Base-by-base conservation (phyloP, 1,140 invertebrate genomes). In the Camponotus vicinus region DNA sequence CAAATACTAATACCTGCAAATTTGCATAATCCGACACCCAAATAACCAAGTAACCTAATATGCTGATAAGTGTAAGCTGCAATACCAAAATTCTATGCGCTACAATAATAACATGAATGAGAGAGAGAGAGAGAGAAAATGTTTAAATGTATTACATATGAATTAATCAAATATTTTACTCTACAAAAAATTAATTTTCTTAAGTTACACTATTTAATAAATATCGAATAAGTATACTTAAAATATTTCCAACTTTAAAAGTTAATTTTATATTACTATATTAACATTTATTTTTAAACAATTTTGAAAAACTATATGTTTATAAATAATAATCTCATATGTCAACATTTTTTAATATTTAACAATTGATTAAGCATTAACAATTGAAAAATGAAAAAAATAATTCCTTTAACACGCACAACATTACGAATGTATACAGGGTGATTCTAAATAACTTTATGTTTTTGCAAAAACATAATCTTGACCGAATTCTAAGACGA, bases 21-120 rank as follows among this genome's bases (percentile, higher is more conserved):
- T 83, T 83, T 83, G 55, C 79, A 83, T 83, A 83, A 83, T 83
- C 69, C 79, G 57, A 83, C 69, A 83, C n/a, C 69, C 79, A 83
- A 83, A 83, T 83, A 83, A 83, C 57, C 79, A 75, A 73, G 79
- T 83, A 83, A 83, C 79, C 79, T 83, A 83, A 83, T 83, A 83
- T 83, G 69, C 69, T 83, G 79, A 83, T 83, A 83, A 80, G 78
- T 64, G 21, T 80, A 70, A 73, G 40, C 69, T 71, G 69, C 69
- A 83, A 61, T 40, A 69, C 57, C 69, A 83, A 63, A 83, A 83
- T 83, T 83, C 69, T 83, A 49, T 57, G 40, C 40, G 18, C 79
- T 34, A 9, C 45, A 82, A 18, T 42, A 71, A 73, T 34, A 73
- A 82, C 8, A 67, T 34, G 21, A 45, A 52, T 52, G 15, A 52